Evolutionary conservation across 2,113 vertebrate genomes (phyloP), one percentile per base, ranked within the genome.

Genomic region (Macroglossus sobrinus): DNA sequence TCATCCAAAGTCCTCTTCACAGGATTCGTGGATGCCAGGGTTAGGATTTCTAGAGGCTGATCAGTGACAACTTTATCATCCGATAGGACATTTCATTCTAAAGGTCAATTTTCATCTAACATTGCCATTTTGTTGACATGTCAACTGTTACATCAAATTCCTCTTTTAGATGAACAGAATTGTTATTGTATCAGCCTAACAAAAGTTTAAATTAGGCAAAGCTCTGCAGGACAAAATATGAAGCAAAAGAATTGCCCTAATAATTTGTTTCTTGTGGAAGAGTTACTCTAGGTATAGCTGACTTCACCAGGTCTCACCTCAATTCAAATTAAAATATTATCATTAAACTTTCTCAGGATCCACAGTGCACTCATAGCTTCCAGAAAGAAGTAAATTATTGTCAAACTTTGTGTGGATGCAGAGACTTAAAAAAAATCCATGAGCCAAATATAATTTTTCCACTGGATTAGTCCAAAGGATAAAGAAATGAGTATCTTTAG

Each of bases 401-500:
- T 84, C 53, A 84, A 47, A 74, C 3, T 72, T 50, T 81, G 30
- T 61, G 16, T 84, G 45, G 61, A 68, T 43, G n/a, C 2, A 74
- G 3, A 7, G 33, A n/a, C 16, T 85, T 63, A 85, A 94, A 68
- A 82, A 19, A n/a, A 40, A 57, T 59, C 6, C 28, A 14, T 45
- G 66, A 10, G 35, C n/a, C 38, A 76, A 90, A 45, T 85, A 85
- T 14, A 79, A 57, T 33, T 81, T 92, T 94, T 86, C 57, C 26
- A 11, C 8, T 88, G 59, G 14, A 38, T 38, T 30, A 72, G 8
- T 82, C 24, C 14, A 85, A 81, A 93, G 19, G 59, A 59, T 79
- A 63, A 61, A 93, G 26, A 84, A 97, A 69, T 90, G 82, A 64
- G 74, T 97, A 93, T 94, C 53, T 91, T 75, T 8, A 66, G 78